These are phyloP conservation scores for Poecilia picta DNA, from an alignment of 2,797 vertebrate genomes.

Conservation along the genomic window DNA sequence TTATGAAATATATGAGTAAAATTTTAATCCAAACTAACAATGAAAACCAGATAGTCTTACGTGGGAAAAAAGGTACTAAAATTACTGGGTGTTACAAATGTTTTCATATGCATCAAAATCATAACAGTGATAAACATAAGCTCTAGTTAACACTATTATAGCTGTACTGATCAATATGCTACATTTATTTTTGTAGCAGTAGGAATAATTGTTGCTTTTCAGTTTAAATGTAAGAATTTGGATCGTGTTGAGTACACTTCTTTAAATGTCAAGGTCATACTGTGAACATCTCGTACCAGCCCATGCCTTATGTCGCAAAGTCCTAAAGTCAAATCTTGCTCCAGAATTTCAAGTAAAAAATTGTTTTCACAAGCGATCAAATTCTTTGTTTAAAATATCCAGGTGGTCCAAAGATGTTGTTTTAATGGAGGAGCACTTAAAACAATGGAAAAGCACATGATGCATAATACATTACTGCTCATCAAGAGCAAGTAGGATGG, in stretches of 20 bases:
- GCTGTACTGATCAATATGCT: neutral
- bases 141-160: neutral
- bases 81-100: neutral
- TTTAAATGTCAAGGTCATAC: neutral
- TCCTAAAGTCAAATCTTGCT: neutral
- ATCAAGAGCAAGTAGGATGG: neutral
- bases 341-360: slow-evolving; percentile 19
- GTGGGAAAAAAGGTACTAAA: neutral
- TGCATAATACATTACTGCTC: slow-evolving; percentile 45
- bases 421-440: slow-evolving; percentile 48
- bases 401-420: slow-evolving; percentile 15
- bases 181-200: neutral
- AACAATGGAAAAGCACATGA: neutral
- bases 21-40: neutral
- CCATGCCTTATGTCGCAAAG: neutral
- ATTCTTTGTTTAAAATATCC: neutral
- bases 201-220: neutral
- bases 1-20: neutral
- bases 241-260: neutral
- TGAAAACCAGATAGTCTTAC: neutral
- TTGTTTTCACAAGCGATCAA: slow-evolving; percentile 50
- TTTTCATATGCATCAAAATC: neutral
- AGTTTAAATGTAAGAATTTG: neutral
- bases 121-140: neutral
- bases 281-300: neutral